Evolutionary conservation across 1,140 invertebrate species (phyloP).

Genomic region (Ctenoplectra terminalis): DNA sequence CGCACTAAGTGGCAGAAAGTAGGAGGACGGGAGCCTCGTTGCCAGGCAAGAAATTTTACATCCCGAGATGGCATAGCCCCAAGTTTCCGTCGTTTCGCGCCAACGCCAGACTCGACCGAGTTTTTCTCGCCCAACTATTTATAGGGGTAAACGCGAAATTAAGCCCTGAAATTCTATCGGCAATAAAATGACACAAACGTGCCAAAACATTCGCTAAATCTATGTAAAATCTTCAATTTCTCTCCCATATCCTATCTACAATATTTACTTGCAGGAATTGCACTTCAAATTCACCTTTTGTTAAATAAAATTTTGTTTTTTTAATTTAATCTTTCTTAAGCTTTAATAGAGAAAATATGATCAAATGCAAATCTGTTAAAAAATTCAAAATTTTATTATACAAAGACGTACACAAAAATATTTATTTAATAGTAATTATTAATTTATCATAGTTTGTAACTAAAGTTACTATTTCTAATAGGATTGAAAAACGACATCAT

Average conservation of each 20-base stretch:
- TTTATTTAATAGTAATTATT: too few relatives aligned
- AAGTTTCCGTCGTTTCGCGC: conserved; percentile 62
- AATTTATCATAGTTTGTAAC: too few relatives aligned
- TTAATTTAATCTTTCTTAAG: too few relatives aligned
- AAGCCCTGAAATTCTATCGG: conserved; percentile 49
- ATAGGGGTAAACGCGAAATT: conserved; percentile 57
- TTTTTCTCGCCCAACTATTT: conserved; percentile 64
- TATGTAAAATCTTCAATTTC: background rate
- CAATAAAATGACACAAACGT: conserved; percentile 35
- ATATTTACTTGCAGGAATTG: too few relatives aligned
- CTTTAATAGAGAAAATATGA: too few relatives aligned
- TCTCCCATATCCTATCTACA: background rate
- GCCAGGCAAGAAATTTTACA: conserved; percentile 65
- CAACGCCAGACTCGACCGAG: conserved; percentile 58
- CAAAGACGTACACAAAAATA: too few relatives aligned
- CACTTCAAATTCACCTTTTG: too few relatives aligned
- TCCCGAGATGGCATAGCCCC: conserved; percentile 64
- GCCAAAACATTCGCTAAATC: background rate
- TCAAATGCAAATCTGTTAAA: too few relatives aligned
- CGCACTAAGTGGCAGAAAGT: conserved; percentile 30
- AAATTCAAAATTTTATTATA: too few relatives aligned
- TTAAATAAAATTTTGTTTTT: too few relatives aligned
- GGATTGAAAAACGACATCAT: too few relatives aligned
- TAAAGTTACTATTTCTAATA: too few relatives aligned
- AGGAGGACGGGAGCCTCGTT: conserved; percentile 26